Percentiles rank a stretch among this genome's conserved stretches.
These are phyloP conservation scores for Scrobipalpa costella DNA, from an alignment of 2,888 invertebrate genomes.

Conservation along the genomic window DNA sequence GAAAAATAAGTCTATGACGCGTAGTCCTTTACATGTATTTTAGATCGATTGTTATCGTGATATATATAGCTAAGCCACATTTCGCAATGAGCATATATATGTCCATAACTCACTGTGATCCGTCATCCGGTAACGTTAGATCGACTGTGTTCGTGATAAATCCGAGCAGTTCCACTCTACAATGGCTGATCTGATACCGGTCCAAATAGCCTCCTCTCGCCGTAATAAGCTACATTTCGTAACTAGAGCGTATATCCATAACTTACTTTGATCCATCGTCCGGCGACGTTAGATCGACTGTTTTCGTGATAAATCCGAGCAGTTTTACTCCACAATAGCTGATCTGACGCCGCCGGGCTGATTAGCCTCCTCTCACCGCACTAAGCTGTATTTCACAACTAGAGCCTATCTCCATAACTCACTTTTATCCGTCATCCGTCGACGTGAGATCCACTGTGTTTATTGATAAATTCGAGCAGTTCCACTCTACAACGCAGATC, in stretches of 20 bases:
- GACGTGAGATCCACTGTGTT: too few relatives aligned
- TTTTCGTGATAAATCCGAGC: constrained; percentile 56
- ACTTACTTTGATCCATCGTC: too few relatives aligned
- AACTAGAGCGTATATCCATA: too few relatives aligned
- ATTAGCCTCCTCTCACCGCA: constrained; percentile 35
- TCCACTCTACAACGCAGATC: too few relatives aligned
- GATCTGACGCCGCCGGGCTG: constrained; percentile 36
- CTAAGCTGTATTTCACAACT: constrained; percentile 53
- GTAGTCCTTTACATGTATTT: too few relatives aligned
- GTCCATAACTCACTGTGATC: too few relatives aligned
- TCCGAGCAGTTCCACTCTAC: constrained; percentile 36
- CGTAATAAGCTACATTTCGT: constrained; percentile 26
- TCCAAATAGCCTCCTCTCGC: constrained; percentile 32
- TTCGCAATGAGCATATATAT: too few relatives aligned
- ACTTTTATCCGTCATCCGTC: neutral
- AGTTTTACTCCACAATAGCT: constrained; percentile 32
- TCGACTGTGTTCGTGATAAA: constrained; percentile 52
- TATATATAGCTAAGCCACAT: too few relatives aligned
- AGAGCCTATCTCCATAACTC: neutral
- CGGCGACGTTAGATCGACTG: neutral
- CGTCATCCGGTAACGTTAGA: too few relatives aligned
- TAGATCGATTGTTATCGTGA: too few relatives aligned
- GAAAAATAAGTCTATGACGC: too few relatives aligned
- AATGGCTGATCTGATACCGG: constrained; percentile 34
- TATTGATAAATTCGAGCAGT: too few relatives aligned